phyloP scores from a whole-genome alignment of 2,888 invertebrate genomes.

The Cerastis leucographa region DNA sequence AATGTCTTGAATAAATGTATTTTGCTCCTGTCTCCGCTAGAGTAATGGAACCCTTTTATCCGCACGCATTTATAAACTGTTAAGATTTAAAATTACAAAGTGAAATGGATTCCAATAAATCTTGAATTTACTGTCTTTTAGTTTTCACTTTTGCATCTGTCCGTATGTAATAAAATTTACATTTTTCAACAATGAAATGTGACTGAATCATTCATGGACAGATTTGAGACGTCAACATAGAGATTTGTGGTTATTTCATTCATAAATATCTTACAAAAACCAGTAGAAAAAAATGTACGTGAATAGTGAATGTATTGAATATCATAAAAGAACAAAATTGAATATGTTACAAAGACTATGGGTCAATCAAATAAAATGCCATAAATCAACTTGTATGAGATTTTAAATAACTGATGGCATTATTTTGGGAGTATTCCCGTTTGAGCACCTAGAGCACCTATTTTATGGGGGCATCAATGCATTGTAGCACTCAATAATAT shows the following conservation, averaged over 20 bases:
- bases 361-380: conserved; percentile 40
- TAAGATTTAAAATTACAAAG: conserved; percentile 54
- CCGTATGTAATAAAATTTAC: conserved; percentile 65
- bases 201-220: conserved; percentile 63
- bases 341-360: conserved; percentile 35
- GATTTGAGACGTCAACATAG: conserved; percentile 53
- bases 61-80: conserved; percentile 5
- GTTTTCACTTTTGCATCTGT: conserved; percentile 61
- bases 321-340: conserved; percentile 43
- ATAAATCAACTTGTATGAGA: conserved; percentile 35
- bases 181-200: conserved; percentile 67
- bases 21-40: neutral
- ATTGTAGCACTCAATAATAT: no score
- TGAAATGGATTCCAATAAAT: conserved; percentile 62
- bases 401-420: conserved; percentile 1
- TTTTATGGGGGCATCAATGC: no score
- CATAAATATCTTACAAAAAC: conserved; percentile 47
- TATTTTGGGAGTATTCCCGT: no score
- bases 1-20: neutral
- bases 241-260: conserved; percentile 62
- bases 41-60: conserved; percentile 6
- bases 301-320: conserved; percentile 28
- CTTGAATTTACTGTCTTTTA: conserved; percentile 47
- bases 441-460: no score
- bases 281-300: neutral